These are phyloP conservation scores for Melanogrammus aeglefinus DNA, from an alignment of 2,797 vertebrate genomes.

Conservation along the genomic window DNA sequence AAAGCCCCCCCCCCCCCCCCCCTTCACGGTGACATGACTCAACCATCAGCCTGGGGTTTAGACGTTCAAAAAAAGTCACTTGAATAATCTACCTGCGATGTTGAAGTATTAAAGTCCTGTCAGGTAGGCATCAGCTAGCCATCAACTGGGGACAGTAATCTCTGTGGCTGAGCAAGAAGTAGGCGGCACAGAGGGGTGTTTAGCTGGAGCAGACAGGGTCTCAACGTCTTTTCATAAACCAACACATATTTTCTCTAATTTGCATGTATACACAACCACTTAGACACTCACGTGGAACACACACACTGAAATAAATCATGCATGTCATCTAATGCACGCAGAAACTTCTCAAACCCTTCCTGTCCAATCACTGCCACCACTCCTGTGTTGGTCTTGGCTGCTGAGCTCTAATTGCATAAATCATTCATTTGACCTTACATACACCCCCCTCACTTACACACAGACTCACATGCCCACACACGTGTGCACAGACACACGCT, in stretches of 20 bases:
- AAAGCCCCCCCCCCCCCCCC: constrained; percentile 44
- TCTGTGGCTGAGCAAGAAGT: constrained; percentile 26
- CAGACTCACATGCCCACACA: constrained; percentile 8
- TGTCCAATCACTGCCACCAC: constrained; percentile 13
- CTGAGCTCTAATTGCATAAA: constrained; percentile 34
- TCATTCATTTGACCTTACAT: constrained; percentile 37
- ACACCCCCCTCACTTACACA: constrained; percentile 16
- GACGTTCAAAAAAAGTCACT: constrained; percentile 44
- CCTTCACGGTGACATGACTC: constrained; percentile 48
- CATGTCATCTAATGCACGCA: not conserved
- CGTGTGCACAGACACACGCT: constrained; percentile 23
- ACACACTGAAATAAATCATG: not conserved
- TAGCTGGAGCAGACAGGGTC: constrained; percentile 41
- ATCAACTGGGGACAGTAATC: constrained; percentile 43
- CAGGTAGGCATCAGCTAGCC: constrained; percentile 43
- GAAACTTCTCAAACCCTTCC: not conserved
- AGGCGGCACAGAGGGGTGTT: constrained; percentile 25
- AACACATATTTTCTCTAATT: constrained; percentile 4
- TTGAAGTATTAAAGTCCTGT: not conserved
- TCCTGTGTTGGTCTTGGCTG: constrained; percentile 14
- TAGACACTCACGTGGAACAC: not conserved
- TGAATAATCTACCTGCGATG: not conserved
- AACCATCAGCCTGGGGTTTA: constrained; percentile 50
- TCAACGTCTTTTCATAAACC: constrained; percentile 38
- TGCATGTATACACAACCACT: not conserved